phyloP scores from a whole-genome alignment of 30 jellyfish, hydroid and myxozoan species.

The Cassiopea andromeda region DNA sequence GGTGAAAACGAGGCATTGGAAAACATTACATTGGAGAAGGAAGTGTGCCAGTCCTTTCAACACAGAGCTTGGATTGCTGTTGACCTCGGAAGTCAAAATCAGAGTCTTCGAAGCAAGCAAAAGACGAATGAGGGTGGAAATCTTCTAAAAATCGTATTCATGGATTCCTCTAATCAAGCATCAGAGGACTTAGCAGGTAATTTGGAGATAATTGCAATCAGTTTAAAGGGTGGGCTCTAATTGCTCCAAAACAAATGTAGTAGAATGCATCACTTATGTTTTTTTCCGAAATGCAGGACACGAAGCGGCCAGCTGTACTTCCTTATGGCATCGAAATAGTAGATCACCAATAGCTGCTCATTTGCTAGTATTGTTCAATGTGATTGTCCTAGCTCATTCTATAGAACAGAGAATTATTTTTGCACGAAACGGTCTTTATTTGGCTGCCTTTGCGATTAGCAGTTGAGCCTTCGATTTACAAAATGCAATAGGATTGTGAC shows the following conservation, averaged over 20 bases:
- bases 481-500: neutral
- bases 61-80: neutral
- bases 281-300: neutral
- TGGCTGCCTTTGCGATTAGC: neutral
- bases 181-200: conserved; percentile 38
- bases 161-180: conserved; percentile 34
- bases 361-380: neutral
- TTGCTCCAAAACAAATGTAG: neutral
- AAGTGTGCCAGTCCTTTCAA: conserved; percentile 3
- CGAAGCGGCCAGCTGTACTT: neutral
- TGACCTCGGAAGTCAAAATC: conserved; percentile 17
- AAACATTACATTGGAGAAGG: conserved; percentile 48
- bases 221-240: neutral
- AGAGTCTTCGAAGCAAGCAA: neutral
- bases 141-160: neutral
- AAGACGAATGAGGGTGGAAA: conserved; percentile 15
- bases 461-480: neutral
- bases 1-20: conserved; percentile 41
- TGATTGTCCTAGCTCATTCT: no score
- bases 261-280: neutral
- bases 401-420: no score
- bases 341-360: neutral
- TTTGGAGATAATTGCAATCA: neutral
- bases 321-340: neutral
- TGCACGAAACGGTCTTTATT: neutral